Evolutionary conservation across 30 jellyfish, hydroid and myxozoan genomes (phyloP), one percentile per base, ranked within the genome.

Genomic region (Turritopsis rubra): DNA sequence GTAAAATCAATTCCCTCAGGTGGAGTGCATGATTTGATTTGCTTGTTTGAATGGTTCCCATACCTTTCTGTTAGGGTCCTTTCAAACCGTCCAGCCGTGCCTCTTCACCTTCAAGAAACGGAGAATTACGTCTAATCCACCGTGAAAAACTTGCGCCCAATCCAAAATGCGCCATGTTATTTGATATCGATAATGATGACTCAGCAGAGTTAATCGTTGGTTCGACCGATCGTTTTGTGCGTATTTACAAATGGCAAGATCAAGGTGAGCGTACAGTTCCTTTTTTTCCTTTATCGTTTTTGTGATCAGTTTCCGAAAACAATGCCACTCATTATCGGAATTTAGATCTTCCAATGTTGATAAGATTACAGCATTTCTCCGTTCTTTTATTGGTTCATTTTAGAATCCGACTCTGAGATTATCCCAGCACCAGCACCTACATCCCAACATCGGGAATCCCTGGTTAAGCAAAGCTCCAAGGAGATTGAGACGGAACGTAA

Each of bases 151-250:
- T 92, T 18, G 91, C 98, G 18, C 81, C 94, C 23, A 92, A 92
- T 70, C 88, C 96, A 7, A 92, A 88, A 31, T 83, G 85, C 85
- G 96, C 96, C 0, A 29, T 85, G 29, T 80, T 92, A 23, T 89
- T 84, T 21, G 98, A 92, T 70, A 78, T 92, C 60, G 94, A 92
- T 82, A 86, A 88, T 1, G 98, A 92, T 84, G 96, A 93, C 0
- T 71, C 53, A 68, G 92, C 89, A 24, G 96, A 88, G 77, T 75
- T 92, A n/a, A 75, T 85, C 21, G 29, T 85, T 70, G 94, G 95
- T 80, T 87, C 86, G 71, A 87, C 98, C 1, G 96, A 92, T 73
- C 87, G 96, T 53, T 27, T 28, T 81, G 98, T 92, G 53, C 88
- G 98, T 23, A 81, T 92, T 7, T 92, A 88, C 68, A 81, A 81